Conservation (phyloP, 1,140 invertebrate species). For the Agraylea sexmaculata region DNA sequence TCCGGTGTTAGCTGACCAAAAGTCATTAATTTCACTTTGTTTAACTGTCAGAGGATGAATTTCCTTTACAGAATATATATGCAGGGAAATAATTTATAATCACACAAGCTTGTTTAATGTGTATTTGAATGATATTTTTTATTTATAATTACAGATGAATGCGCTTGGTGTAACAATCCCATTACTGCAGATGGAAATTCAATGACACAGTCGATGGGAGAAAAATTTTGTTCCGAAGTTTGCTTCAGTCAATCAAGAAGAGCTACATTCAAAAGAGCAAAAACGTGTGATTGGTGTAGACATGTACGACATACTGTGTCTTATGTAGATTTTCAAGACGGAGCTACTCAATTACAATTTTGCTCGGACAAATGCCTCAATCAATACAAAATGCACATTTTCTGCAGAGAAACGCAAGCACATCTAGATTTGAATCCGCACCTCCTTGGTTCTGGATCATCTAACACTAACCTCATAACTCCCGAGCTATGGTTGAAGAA, state of each 20-base stretch:
- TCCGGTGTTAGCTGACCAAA: slow-evolving; percentile 7
- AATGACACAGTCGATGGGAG: slow-evolving; percentile 42
- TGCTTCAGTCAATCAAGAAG: slow-evolving; percentile 80
- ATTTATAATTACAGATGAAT: slow-evolving; percentile 34
- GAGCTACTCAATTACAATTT: slow-evolving; percentile 67
- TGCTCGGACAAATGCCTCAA: slow-evolving; percentile 85
- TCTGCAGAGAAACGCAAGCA: slow-evolving; percentile 81
- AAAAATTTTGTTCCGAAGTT: slow-evolving; percentile 71
- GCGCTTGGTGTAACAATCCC: slow-evolving; percentile 46
- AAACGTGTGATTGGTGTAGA: slow-evolving; percentile 89
- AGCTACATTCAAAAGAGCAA: slow-evolving; percentile 80
- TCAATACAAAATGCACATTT: slow-evolving; percentile 93
- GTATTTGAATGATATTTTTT: slow-evolving; percentile 9
- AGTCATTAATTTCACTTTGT: slow-evolving; percentile 4
- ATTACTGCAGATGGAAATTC: slow-evolving; percentile 43
- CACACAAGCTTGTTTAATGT: neutral
- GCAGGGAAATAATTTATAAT: neutral
- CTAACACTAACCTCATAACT: slow-evolving; percentile 53
- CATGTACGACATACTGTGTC: slow-evolving; percentile 84
- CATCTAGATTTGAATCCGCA: slow-evolving; percentile 75
- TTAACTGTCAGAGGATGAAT: neutral
- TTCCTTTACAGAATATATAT: too few species aligned
- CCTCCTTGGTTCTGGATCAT: slow-evolving; percentile 36
- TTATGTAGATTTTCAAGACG: slow-evolving; percentile 79
- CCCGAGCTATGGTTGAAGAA: slow-evolving; percentile 77